These are phyloP conservation scores for Tyrannus savana DNA, from an alignment of 2,113 vertebrate genomes.

Conservation along the genomic window DNA sequence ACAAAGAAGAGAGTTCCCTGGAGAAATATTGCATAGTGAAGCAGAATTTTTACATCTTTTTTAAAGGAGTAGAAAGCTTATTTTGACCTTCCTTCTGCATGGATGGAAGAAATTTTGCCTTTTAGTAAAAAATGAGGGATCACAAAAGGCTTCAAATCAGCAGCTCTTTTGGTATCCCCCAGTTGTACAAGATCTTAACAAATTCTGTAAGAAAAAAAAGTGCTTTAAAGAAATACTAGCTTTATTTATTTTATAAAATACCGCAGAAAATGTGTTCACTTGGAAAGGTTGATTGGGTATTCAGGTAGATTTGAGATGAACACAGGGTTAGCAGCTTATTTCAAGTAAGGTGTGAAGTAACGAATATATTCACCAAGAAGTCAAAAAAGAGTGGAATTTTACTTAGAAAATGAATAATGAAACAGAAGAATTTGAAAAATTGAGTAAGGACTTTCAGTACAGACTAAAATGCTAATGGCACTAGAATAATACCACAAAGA, in stretches of 20 bases:
- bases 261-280: accelerated
- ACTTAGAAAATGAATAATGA: not conserved
- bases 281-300: not conserved
- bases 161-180: not conserved
- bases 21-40: not conserved
- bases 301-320: not conserved
- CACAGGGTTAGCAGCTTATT: not conserved
- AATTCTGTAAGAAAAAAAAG: not conserved
- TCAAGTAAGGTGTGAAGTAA: not conserved
- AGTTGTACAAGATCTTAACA: not conserved
- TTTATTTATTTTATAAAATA: not conserved
- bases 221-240: not conserved
- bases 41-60: not conserved
- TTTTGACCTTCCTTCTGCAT: not conserved
- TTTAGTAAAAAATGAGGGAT: not conserved
- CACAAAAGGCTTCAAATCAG: not conserved
- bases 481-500: not conserved
- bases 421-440: not conserved
- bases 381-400: not conserved
- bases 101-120: not conserved
- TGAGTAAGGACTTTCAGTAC: not conserved
- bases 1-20: not conserved
- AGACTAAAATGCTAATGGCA: not conserved
- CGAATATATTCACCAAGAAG: not conserved
- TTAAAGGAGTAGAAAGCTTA: not conserved